These are phyloP conservation scores for Lissocephala sabroskyi DNA, from an alignment of 2,888 invertebrate genomes.

Conservation along the genomic window DNA sequence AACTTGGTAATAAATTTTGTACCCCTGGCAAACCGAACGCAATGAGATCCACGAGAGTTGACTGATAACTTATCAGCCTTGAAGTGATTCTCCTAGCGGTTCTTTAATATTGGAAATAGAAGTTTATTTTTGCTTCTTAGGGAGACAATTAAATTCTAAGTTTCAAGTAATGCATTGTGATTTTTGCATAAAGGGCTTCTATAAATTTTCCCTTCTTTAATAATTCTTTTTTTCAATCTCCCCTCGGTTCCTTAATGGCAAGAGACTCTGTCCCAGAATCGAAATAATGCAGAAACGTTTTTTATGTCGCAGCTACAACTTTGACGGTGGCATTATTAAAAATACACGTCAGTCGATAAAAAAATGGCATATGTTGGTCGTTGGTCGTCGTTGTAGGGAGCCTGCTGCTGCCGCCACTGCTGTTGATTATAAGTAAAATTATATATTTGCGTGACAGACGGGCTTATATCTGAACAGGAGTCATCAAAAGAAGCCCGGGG, in stretches of 20 bases:
- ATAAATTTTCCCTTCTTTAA: too few relatives aligned
- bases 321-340: conserved; percentile 45
- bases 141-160: too few relatives aligned
- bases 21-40: conserved; percentile 43
- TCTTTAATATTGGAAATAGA: too few relatives aligned
- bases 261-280: too few relatives aligned
- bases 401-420: conserved; percentile 18
- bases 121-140: too few relatives aligned
- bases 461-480: conserved; percentile 24
- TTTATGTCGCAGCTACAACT: conserved; percentile 43
- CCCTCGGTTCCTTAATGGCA: too few relatives aligned
- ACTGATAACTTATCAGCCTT: too few relatives aligned
- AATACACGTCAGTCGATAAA: conserved; percentile 36
- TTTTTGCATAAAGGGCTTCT: too few relatives aligned
- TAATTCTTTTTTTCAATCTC: too few relatives aligned
- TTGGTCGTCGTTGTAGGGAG: too few relatives aligned
- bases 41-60: conserved; percentile 7
- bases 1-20: conserved; percentile 60
- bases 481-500: conserved; percentile 22
- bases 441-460: conserved; percentile 58
- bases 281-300: conserved; percentile 19
- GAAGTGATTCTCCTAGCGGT: too few relatives aligned
- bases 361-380: conserved; percentile 31
- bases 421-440: conserved; percentile 59
- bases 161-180: too few relatives aligned